phyloP scores from a whole-genome alignment of 1,140 invertebrate species.

The Papilio polyxenes region DNA sequence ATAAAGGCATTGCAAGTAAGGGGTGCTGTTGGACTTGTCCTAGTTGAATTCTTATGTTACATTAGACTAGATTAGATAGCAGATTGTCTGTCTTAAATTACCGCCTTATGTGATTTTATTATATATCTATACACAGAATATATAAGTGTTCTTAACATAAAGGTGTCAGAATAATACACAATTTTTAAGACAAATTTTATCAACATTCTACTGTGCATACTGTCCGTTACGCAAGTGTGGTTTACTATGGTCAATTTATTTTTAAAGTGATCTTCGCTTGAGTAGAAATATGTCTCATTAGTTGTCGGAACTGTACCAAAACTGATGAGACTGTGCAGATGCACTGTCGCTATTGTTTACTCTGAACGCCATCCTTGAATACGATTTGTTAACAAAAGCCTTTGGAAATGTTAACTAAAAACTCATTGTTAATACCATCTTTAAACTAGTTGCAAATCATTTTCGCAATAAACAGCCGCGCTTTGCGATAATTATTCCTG shows the following conservation, averaged over 20 bases:
- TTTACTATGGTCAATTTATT: background rate
- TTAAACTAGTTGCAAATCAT: slow-evolving; percentile 34
- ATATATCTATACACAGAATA: background rate
- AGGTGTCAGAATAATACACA: no score
- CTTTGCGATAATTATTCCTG: slow-evolving; percentile 1
- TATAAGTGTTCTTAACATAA: no score
- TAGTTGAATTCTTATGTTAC: background rate
- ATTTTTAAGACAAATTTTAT: background rate
- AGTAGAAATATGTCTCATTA: background rate
- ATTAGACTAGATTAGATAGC: no score
- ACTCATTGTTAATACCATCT: slow-evolving; percentile 35
- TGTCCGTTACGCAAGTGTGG: background rate
- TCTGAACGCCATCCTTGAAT: background rate
- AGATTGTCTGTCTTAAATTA: no score
- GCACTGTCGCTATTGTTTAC: slow-evolving; percentile 35
- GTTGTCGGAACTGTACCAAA: background rate
- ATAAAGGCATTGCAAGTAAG: background rate
- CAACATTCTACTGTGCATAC: background rate
- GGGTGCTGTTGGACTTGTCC: background rate
- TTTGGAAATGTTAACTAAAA: slow-evolving; percentile 28
- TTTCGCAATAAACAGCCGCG: slow-evolving; percentile 24
- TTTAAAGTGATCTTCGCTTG: background rate
- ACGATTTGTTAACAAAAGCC: slow-evolving; percentile 10
- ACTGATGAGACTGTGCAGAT: background rate
- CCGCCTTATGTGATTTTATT: background rate